Base-by-base conservation (phyloP, 2,797 vertebrate genomes). In the Molossus alvarezi region DNA sequence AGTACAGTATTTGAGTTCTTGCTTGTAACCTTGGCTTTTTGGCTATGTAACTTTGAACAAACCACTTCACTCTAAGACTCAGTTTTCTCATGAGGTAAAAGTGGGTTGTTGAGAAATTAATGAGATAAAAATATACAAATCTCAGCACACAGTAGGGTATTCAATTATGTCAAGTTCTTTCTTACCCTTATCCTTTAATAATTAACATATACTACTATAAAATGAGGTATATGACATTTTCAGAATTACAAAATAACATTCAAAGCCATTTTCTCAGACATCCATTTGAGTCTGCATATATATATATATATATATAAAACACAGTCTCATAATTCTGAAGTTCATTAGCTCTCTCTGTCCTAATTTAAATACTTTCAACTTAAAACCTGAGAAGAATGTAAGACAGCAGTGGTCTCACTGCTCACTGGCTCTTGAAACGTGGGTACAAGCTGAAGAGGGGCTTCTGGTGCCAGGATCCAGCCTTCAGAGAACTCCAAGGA, bases 401-500 rank as follows among this genome's bases (percentile, higher is more conserved):
- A 92, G 45, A 79, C 97, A 97, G 92, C 97, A 97, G 89, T 94
- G 93, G 94, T 97, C 96, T 96, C 91, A 96, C 83, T 97, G 82
- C 87, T 92, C 84, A 90, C 1, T 93, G 89, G 83, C 57, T 97
- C 97, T 96, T 95, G 97, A 95, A 98, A 98, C 92, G 95, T 27
- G 89, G 85, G 95, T 93, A 72, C 95, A 97, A 75, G 91, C 37
- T 82, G 81, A 96, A 93, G 97, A 98, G 96, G 97, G 80, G 95
- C 33, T 60, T 95, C 80, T 77, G 95, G 67, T 25, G 81, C 95
- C 83, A 14, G 60, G 57, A 51, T 15, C 82, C 97, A 97, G 73
- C 83, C 92, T 73, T 92, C 94, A 95, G 99, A 99, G 99, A 98
- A 98, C 98, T 99, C 98, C 98, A 98, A 99, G 96, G 99, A 99